These are phyloP conservation scores for Orycteropus afer DNA, from an alignment of 2,113 vertebrate species.

Conservation along the genomic window DNA sequence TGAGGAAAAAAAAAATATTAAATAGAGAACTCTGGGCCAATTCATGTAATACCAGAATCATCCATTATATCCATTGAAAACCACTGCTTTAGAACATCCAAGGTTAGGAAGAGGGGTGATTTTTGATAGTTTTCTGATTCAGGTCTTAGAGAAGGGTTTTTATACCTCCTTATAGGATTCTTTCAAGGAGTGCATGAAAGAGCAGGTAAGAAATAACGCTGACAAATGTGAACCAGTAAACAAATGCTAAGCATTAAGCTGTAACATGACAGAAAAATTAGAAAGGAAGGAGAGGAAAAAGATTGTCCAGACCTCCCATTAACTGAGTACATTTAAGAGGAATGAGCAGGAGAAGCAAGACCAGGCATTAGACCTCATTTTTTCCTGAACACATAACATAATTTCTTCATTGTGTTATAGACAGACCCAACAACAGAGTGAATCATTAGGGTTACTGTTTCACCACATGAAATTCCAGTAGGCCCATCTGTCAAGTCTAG, in stretches of 20 bases:
- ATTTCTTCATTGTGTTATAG: background rate
- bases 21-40: background rate
- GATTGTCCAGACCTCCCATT: background rate
- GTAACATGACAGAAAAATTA: background rate
- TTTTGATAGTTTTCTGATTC: background rate
- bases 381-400: background rate
- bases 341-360: background rate
- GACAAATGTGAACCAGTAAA: background rate
- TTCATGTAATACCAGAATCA: background rate
- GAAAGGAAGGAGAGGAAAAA: background rate
- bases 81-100: background rate
- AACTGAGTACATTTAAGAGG: background rate
- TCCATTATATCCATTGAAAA: background rate
- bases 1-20: background rate
- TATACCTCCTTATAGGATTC: background rate
- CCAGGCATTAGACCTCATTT: background rate
- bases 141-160: background rate
- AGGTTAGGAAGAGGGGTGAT: background rate
- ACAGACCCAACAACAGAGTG: background rate
- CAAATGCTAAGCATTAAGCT: background rate
- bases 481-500: background rate
- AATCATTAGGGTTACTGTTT: background rate
- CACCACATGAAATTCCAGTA: background rate
- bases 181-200: background rate
- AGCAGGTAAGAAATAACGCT: background rate